Percentiles rank a stretch among this genome's conserved stretches.
These are phyloP conservation scores for Zapornia atra DNA, from an alignment of 2,113 vertebrate genomes.

Conservation along the genomic window DNA sequence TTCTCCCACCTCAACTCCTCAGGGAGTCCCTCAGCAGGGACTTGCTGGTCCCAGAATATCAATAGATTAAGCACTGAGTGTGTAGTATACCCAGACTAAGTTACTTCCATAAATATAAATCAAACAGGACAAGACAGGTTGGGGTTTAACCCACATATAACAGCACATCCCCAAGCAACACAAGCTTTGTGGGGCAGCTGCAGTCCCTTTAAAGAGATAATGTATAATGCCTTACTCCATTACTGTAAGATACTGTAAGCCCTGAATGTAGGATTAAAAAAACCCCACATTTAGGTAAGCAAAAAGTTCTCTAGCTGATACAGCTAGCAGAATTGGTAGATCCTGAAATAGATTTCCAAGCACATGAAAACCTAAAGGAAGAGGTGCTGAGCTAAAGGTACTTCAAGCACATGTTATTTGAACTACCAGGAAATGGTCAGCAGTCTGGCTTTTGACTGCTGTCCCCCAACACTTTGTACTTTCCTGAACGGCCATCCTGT, in stretches of 20 bases:
- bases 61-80: not conserved
- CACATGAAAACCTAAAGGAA: not conserved
- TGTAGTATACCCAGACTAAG: too few relatives aligned
- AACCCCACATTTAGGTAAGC: too few relatives aligned
- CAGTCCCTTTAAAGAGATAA: not conserved
- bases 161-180: too few relatives aligned
- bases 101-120: not conserved
- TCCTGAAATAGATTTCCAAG: not conserved
- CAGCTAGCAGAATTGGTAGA: not conserved
- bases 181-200: not conserved
- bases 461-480: accelerated
- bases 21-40: not conserved
- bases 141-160: not conserved
- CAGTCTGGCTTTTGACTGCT: not conserved
- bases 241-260: not conserved
- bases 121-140: not conserved
- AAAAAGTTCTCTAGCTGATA: not conserved
- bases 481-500: too few relatives aligned
- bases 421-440: not conserved
- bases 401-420: not conserved
- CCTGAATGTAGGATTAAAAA: too few relatives aligned
- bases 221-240: too few relatives aligned
- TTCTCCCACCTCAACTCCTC: not conserved
- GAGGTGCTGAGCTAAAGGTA: not conserved
- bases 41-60: too few relatives aligned